Evolutionary conservation across 2,888 invertebrate genomes (phyloP), one percentile per base, ranked within the genome.

Genomic region (Eugnorisma glareosa): DNA sequence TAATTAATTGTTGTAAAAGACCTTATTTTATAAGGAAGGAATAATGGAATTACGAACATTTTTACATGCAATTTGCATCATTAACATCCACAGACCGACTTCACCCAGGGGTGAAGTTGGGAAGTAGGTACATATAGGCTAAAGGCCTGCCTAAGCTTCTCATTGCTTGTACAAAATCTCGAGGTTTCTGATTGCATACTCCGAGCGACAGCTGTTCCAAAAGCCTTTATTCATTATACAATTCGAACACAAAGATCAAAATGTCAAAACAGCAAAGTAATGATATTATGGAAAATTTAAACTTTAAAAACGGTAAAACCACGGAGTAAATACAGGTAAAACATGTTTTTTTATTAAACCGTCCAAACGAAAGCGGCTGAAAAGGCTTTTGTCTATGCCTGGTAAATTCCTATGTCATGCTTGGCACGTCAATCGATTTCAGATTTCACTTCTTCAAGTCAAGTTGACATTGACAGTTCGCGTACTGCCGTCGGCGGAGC

Each of bases 401-500:
- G 13, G 59, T 74, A 74, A 76, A 68, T 40, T 35, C n/a, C 4
- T 1, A 75, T 87, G 85, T 85, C 84, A 81, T 75, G 71, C 54
- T 48, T 57, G 68, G 31, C 48, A 64, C 82, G 85, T 83, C 78
- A 82, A 83, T 79, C 84, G 86, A 87, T 89, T 83, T 63, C 35
- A 63, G 37, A 37, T 24, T 63, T 66, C 64, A 72, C n/a, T 61
- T 61, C 45, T 63, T 66, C 64, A 72, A 24, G 54, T 61, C 45
- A 75, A 69, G 64, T 83, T 92, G 91, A 90, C 91, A 85, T 80
- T 92, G 92, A 92, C 93, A 92, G 92, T 92, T 90, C 75, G 83
- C 83, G 86, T 85, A 80, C 84, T 88, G 84, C 86, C 79, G 79
- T 81, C 86, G 85, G 75, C 63, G 85, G 84, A 84, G 86, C 67